Percentiles rank a stretch among this genome's conserved stretches.
Evolutionary conservation across 92 coral and sea anemone genomes (phyloP).

Genomic region (Zoanthus sansibaricus): DNA sequence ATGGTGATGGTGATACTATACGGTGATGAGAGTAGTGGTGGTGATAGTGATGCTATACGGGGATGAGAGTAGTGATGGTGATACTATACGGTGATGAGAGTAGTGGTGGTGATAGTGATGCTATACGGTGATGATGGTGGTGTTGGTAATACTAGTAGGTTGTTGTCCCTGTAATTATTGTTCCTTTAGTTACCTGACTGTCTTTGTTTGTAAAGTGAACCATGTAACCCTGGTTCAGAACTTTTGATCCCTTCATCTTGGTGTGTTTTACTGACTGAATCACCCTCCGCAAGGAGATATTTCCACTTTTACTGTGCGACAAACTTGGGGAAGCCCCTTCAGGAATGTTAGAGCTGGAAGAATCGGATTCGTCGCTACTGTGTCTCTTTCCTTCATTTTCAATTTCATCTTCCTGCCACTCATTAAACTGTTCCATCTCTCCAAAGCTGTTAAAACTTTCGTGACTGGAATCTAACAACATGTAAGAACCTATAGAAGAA

Average conservation of each 20-base stretch:
- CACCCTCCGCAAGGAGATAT: constrained; percentile 93
- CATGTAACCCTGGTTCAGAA: constrained; percentile 99
- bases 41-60: neutral
- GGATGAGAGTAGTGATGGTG: neutral
- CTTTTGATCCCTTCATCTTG: constrained; percentile 94
- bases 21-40: no score
- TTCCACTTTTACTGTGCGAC: constrained; percentile 81
- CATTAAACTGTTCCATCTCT: constrained; percentile 44
- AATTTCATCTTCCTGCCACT: constrained; percentile 73
- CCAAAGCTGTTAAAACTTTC: constrained; percentile 44
- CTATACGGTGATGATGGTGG: neutral
- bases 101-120: neutral
- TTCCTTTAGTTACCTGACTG: constrained; percentile 68
- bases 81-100: neutral
- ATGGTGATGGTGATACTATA: no score
- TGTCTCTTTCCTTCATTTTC: constrained; percentile 72
- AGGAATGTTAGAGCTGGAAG: constrained; percentile 72
- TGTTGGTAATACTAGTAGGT: neutral
- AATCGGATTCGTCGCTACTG: constrained; percentile 80
- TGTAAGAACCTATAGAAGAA: constrained; percentile 7
- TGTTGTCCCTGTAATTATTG: neutral
- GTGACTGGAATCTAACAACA: constrained; percentile 21
- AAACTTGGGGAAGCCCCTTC: constrained; percentile 72
- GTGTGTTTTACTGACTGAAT: constrained; percentile 98
- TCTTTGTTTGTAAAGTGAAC: constrained; percentile 98